phyloP scores from a whole-genome alignment of 2,113 vertebrate genomes.

The Hypomesus transpacificus region DNA sequence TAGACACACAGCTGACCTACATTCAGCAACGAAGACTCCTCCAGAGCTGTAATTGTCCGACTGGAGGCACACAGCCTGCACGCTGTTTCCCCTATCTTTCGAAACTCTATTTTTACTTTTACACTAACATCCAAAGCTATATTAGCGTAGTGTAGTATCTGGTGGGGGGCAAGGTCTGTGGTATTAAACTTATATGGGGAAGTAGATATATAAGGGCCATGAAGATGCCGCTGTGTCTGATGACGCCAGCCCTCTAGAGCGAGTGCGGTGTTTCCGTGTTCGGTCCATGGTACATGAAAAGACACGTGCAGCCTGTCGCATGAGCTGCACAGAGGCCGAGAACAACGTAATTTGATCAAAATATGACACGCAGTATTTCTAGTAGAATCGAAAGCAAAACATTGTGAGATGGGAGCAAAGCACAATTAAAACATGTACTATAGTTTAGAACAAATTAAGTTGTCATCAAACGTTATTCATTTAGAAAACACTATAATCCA shows the following conservation, averaged over 20 bases:
- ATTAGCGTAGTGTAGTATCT: neutral
- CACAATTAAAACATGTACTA: too few relatives aligned
- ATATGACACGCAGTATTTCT: too few relatives aligned
- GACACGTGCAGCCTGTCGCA: too few relatives aligned
- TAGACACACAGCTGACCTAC: conserved; percentile 1
- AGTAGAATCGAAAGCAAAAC: too few relatives aligned
- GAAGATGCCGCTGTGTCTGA: too few relatives aligned
- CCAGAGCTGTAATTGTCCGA: neutral
- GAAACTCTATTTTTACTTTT: neutral
- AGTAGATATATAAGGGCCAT: neutral
- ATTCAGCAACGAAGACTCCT: neutral
- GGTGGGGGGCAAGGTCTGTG: neutral
- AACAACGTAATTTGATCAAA: too few relatives aligned
- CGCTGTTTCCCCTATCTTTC: too few relatives aligned
- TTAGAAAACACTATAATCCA: too few relatives aligned
- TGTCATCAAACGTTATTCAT: too few relatives aligned
- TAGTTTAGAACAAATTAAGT: too few relatives aligned
- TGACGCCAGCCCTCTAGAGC: neutral
- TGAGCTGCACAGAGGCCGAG: too few relatives aligned
- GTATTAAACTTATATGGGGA: neutral
- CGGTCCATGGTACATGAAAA: neutral
- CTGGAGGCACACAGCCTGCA: neutral
- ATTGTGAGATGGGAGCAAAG: too few relatives aligned
- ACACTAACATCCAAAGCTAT: neutral
- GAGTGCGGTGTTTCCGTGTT: neutral